phyloP scores from a whole-genome alignment of 2,888 invertebrate species.

The Aleiodes leptofemur region DNA sequence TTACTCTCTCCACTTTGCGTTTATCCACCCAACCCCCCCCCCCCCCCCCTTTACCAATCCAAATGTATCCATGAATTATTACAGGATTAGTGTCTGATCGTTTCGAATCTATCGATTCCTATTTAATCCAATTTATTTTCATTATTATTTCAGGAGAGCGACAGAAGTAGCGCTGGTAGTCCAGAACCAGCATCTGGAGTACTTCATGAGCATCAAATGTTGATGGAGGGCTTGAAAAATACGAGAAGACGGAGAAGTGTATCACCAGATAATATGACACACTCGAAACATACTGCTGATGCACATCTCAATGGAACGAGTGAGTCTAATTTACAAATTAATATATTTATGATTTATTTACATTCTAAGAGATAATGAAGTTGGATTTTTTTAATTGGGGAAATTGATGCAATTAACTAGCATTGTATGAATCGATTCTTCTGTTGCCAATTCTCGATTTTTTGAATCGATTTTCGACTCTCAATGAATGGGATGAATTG shows the following conservation, averaged over 20 bases:
- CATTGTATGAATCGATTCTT: too few relatives aligned
- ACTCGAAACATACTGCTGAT: slow-evolving; percentile 76
- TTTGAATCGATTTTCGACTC: too few relatives aligned
- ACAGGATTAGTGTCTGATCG: slow-evolving; percentile 1
- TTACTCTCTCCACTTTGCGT: too few relatives aligned
- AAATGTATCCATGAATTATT: slow-evolving; percentile 22
- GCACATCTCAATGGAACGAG: slow-evolving; percentile 82
- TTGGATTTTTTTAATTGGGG: neutral
- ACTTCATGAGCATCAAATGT: slow-evolving; percentile 72
- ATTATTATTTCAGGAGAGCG: slow-evolving; percentile 69
- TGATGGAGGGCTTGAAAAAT: slow-evolving; percentile 70
- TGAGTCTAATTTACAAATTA: slow-evolving; percentile 74
- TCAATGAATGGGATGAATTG: too few relatives aligned
- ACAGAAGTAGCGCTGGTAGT: slow-evolving; percentile 73
- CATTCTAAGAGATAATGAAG: neutral
- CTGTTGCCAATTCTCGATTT: too few relatives aligned
- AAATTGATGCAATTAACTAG: too few relatives aligned
- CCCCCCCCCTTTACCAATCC: neutral
- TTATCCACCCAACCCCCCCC: slow-evolving; percentile 33
- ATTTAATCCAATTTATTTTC: slow-evolving; percentile 36
- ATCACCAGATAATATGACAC: slow-evolving; percentile 74
- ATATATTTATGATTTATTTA: neutral
- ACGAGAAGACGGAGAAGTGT: slow-evolving; percentile 69
- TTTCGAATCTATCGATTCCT: slow-evolving; percentile 13
- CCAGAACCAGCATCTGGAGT: slow-evolving; percentile 70